Evolutionary conservation across 1,140 invertebrate species (phyloP).

Genomic region (Hermetia illucens): DNA sequence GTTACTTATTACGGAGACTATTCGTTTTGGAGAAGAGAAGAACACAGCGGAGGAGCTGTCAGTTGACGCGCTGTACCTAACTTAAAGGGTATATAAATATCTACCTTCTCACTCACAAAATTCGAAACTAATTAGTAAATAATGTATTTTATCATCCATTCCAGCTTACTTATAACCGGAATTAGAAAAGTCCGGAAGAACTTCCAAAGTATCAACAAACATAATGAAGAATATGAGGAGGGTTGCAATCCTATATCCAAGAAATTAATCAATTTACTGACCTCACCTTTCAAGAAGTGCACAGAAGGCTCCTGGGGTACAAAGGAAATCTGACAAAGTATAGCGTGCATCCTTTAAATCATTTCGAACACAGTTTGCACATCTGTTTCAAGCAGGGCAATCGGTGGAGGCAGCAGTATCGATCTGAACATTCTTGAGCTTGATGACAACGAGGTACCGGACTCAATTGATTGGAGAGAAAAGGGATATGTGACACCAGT

Average conservation of each 20-base stretch:
- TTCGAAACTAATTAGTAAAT: too few species aligned
- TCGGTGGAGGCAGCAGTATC: not conserved
- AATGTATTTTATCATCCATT: too few species aligned
- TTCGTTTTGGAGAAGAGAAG: too few species aligned
- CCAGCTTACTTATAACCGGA: too few species aligned
- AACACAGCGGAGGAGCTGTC: too few species aligned
- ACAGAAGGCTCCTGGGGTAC: not conserved
- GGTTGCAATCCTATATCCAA: constrained; percentile 15
- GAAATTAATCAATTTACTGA: constrained; percentile 40
- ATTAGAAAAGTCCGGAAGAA: constrained; percentile 31
- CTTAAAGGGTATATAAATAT: too few species aligned
- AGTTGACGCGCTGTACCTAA: too few species aligned
- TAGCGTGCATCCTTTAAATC: not conserved
- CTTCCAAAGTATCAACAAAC: constrained; percentile 38
- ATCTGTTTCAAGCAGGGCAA: not conserved
- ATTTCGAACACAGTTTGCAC: not conserved
- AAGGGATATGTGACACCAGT: constrained; percentile 45
- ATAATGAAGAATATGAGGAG: constrained; percentile 33
- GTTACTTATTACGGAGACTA: too few species aligned
- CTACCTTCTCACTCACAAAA: too few species aligned
- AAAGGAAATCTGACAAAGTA: not conserved
- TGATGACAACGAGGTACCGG: constrained; percentile 10
- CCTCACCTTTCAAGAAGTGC: constrained; percentile 21
- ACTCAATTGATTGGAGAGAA: constrained; percentile 40
- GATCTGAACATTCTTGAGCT: not conserved